Evolutionary conservation across 2,888 invertebrate species (phyloP).

Genomic region (Glyphotaelius pellucidus): DNA sequence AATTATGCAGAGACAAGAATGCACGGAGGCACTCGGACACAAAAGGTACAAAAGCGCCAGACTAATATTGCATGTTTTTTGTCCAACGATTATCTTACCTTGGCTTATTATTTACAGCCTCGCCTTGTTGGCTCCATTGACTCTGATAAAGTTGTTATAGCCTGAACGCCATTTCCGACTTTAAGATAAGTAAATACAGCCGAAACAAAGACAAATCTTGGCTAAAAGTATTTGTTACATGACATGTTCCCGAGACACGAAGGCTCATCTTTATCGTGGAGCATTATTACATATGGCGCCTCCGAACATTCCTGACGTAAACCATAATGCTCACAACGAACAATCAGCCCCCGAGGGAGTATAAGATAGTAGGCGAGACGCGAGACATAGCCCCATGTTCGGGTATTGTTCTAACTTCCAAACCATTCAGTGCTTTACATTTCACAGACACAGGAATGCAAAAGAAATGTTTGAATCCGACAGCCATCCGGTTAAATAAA

Average conservation of each 20-base stretch:
- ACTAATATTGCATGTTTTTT: constrained; percentile 44
- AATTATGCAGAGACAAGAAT: background rate
- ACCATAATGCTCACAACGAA: constrained; percentile 39
- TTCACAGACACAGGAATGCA: constrained; percentile 32
- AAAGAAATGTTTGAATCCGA: background rate
- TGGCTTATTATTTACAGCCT: constrained; percentile 31
- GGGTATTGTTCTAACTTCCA: constrained; percentile 23
- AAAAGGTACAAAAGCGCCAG: constrained; percentile 29
- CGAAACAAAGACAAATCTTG: constrained; percentile 48
- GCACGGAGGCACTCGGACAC: background rate
- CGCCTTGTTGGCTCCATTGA: constrained; percentile 40
- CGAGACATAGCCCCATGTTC: background rate
- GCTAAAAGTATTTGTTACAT: constrained; percentile 15
- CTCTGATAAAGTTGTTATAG: constrained; percentile 45
- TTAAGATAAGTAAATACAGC: constrained; percentile 41
- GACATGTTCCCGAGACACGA: background rate
- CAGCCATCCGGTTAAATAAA: constrained; percentile 32
- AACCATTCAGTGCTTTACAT: constrained; percentile 15
- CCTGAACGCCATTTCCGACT: constrained; percentile 49
- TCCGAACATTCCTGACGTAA: constrained; percentile 55
- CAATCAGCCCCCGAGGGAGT: constrained; percentile 27
- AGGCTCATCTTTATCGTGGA: constrained; percentile 42
- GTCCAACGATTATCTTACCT: background rate
- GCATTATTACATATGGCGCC: constrained; percentile 55
- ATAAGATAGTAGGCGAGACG: constrained; percentile 35